These are phyloP conservation scores for Ctenochaetus hawaiiensis DNA, from an alignment of 2,797 vertebrate species.

Conservation along the genomic window DNA sequence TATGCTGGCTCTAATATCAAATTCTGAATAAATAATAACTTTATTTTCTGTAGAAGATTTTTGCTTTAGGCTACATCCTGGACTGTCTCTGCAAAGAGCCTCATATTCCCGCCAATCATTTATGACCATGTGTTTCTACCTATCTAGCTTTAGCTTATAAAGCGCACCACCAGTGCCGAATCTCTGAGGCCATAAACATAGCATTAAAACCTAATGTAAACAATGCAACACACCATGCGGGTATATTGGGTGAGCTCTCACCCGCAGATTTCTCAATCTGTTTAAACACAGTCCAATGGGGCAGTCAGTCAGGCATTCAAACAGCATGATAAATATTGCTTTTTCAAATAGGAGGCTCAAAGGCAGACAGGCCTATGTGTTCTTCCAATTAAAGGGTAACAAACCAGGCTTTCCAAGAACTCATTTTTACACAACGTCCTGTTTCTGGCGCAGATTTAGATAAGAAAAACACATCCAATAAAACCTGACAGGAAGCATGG, in stretches of 20 bases:
- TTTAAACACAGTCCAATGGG: slow-evolving; percentile 18
- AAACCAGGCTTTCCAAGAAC: slow-evolving; percentile 30
- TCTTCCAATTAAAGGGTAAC: slow-evolving; percentile 5
- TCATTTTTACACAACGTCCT: slow-evolving; percentile 16
- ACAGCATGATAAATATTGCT: slow-evolving; percentile 13
- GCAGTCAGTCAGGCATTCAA: slow-evolving; percentile 21
- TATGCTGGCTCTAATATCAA: slow-evolving; percentile 17
- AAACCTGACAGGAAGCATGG: slow-evolving; percentile 23
- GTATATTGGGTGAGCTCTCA: not conserved
- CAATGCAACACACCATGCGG: not conserved
- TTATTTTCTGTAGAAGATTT: slow-evolving; percentile 35
- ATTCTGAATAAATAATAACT: slow-evolving; percentile 54
- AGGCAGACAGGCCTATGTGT: slow-evolving; percentile 4
- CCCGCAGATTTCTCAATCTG: slow-evolving; percentile 5
- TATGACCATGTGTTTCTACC: not conserved
- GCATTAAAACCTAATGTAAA: slow-evolving; percentile 1
- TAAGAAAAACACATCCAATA: slow-evolving; percentile 40
- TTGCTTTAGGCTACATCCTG: slow-evolving; percentile 45
- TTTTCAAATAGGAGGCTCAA: not conserved
- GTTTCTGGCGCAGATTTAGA: slow-evolving; percentile 37
- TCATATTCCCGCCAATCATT: slow-evolving; percentile 28
- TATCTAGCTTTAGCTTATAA: not conserved
- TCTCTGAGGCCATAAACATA: slow-evolving; percentile 2
- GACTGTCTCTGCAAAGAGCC: slow-evolving; percentile 23
- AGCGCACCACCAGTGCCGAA: not conserved